These are phyloP conservation scores for Danio kyathit DNA, from an alignment of 2,797 vertebrate genomes.

Conservation along the genomic window DNA sequence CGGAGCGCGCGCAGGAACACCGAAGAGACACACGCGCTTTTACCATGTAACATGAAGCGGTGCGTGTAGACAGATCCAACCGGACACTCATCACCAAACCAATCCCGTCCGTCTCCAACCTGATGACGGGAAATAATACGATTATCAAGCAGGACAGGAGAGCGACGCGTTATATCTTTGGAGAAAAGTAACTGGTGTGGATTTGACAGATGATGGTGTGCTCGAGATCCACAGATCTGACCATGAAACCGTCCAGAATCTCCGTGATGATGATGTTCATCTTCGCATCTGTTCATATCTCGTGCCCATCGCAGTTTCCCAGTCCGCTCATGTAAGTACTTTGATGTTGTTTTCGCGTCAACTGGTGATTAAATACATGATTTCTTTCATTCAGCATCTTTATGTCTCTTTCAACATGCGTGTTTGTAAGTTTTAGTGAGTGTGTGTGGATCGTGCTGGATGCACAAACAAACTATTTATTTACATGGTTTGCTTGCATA, in stretches of 20 bases:
- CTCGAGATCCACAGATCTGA: constrained; percentile 69
- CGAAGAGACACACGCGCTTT: constrained; percentile 36
- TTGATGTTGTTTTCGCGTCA: constrained; percentile 1
- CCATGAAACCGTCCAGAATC: constrained; percentile 91
- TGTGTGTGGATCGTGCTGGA: not conserved
- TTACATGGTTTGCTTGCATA: not conserved
- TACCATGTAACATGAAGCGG: constrained; percentile 25
- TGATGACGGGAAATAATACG: constrained; percentile 85
- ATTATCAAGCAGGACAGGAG: constrained; percentile 81
- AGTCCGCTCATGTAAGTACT: constrained; percentile 90
- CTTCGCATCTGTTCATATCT: constrained; percentile 72
- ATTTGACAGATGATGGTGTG: constrained; percentile 54
- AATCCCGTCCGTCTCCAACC: constrained; percentile 81
- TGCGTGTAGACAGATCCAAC: constrained; percentile 5
- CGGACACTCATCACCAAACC: constrained; percentile 65
- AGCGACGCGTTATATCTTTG: constrained; percentile 67
- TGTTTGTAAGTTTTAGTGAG: constrained; percentile 51
- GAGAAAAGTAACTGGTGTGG: constrained; percentile 56
- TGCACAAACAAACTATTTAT: constrained; percentile 9
- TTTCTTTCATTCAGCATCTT: not conserved
- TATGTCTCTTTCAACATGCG: constrained; percentile 46
- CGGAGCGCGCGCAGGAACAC: constrained; percentile 37
- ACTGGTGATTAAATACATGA: constrained; percentile 20
- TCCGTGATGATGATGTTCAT: constrained; percentile 84
- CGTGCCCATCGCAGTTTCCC: constrained; percentile 85